phyloP scores from a whole-genome alignment of 1,140 invertebrate genomes.

The Rhynchophorus ferrugineus region DNA sequence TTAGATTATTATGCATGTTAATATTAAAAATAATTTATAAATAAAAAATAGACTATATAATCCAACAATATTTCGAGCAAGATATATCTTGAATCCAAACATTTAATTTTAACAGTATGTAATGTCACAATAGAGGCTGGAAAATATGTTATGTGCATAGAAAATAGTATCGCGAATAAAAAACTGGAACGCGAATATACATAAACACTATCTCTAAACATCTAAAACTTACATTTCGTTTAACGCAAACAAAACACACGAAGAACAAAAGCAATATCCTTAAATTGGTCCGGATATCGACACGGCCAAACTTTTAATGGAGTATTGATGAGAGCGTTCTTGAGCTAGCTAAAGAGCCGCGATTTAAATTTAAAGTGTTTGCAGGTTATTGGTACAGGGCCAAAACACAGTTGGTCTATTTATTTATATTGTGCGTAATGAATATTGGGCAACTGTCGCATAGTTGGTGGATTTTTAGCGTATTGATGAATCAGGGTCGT shows the following conservation, averaged over 20 bases:
- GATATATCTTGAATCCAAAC: too few relatives aligned
- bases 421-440: neutral
- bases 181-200: too few relatives aligned
- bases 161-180: neutral
- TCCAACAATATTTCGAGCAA: too few relatives aligned
- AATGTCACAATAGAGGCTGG: too few relatives aligned
- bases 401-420: neutral
- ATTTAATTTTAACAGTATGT: too few relatives aligned
- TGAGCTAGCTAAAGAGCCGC: neutral
- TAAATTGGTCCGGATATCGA: neutral
- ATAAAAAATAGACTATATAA: too few relatives aligned
- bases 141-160: too few relatives aligned
- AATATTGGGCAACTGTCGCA: neutral
- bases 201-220: too few relatives aligned
- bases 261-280: neutral
- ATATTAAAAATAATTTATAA: too few relatives aligned
- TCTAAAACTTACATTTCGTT: neutral
- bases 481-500: neutral
- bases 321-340: neutral
- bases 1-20: too few relatives aligned
- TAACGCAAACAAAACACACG: neutral
- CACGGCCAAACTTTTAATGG: neutral
- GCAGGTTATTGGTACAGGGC: neutral
- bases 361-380: neutral
- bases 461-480: neutral